These are phyloP conservation scores for Deroptyus accipitrinus DNA, from an alignment of 2,113 vertebrate genomes.

Conservation along the genomic window DNA sequence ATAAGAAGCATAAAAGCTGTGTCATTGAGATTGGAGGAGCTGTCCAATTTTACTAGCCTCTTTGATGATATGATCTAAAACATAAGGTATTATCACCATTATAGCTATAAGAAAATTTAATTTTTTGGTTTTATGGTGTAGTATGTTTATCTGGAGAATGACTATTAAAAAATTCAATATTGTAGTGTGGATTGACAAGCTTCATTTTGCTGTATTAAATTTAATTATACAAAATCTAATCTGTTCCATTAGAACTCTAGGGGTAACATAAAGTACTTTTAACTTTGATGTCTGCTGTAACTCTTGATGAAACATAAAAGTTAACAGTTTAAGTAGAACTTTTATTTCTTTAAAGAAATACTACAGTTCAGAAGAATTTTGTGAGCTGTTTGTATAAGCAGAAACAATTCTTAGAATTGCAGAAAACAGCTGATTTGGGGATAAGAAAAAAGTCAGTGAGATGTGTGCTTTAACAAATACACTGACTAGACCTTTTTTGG, in stretches of 20 bases:
- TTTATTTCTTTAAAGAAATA: constrained; percentile 30
- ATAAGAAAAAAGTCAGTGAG: neutral
- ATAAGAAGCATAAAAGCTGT: constrained; percentile 7
- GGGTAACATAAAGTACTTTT: constrained; percentile 23
- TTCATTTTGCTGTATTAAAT: constrained; percentile 30
- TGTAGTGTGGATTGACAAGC: constrained; percentile 10
- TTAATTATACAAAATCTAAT: constrained; percentile 37
- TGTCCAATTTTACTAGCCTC: constrained; percentile 23
- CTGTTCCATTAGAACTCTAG: neutral
- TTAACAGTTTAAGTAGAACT: constrained; percentile 14
- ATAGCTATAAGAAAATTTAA: neutral
- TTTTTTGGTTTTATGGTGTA: constrained; percentile 25
- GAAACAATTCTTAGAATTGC: neutral
- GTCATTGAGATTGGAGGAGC: neutral
- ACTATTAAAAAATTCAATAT: constrained; percentile 13
- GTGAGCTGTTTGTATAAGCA: neutral
- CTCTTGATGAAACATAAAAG: constrained; percentile 43
- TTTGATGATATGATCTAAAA: constrained; percentile 23
- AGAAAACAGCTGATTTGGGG: neutral
- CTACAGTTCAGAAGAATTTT: neutral
- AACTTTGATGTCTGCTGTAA: constrained; percentile 52
- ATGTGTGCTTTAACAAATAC: neutral
- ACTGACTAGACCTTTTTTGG: accelerated
- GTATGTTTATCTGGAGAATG: neutral
- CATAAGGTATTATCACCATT: neutral